Evolutionary conservation across 2,113 vertebrate genomes (phyloP).

Genomic region (Pseudonaja textilis): DNA sequence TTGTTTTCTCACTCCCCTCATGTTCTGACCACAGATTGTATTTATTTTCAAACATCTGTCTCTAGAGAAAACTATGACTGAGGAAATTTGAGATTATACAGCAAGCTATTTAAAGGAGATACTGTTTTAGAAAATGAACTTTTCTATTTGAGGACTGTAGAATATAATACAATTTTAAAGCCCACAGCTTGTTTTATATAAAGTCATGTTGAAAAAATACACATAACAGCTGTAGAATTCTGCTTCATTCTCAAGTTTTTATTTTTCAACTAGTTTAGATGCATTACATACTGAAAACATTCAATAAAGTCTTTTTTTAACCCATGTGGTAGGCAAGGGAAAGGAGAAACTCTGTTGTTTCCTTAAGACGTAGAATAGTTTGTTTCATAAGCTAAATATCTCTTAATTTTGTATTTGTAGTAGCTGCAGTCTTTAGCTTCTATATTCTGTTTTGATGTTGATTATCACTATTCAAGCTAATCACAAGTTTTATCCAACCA

Average conservation of each 20-base stretch:
- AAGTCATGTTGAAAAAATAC: conserved; percentile 43
- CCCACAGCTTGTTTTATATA: conserved; percentile 56
- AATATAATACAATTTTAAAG: conserved; percentile 38
- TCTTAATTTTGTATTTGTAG: conserved; percentile 19
- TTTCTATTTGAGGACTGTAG: conserved; percentile 34
- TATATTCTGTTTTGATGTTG: background rate
- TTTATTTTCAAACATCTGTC: conserved; percentile 46
- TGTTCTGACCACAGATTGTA: conserved; percentile 42
- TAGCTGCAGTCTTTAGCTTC: background rate
- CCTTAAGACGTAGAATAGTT: conserved; percentile 3
- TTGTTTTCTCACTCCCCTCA: background rate
- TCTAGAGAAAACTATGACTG: conserved; percentile 38
- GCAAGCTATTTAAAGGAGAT: conserved; percentile 52
- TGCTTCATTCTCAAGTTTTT: conserved; percentile 21
- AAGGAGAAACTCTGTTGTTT: background rate
- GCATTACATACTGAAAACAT: background rate
- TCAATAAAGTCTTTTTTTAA: background rate
- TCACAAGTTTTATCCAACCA: background rate
- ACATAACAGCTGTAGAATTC: conserved; percentile 8
- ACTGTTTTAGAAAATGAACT: conserved; percentile 31
- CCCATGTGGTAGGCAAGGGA: background rate
- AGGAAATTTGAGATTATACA: conserved; percentile 41
- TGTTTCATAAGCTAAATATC: conserved; percentile 24
- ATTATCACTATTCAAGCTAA: background rate
- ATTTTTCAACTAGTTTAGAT: conserved; percentile 37